A percentile compares a stretch with the other conserved stretches of the same genome.
Evolutionary conservation across 2,888 invertebrate genomes (phyloP).

Genomic region (Lymantria monacha): DNA sequence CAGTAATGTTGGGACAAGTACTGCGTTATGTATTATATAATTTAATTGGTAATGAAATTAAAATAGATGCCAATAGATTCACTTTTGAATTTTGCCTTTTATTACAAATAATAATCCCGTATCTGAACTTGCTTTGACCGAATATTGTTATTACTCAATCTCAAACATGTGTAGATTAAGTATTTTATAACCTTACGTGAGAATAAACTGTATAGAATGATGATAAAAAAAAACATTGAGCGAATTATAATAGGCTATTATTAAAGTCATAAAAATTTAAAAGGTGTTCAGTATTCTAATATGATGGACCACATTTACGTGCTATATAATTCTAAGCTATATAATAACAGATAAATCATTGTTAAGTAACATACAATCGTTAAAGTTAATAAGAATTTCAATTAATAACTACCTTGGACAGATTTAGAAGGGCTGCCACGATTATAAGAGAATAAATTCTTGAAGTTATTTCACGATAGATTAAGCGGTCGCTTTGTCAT

Average conservation of each 20-base stretch:
- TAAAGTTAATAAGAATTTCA: conserved; percentile 24
- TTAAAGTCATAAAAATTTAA: conserved; percentile 2
- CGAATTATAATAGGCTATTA: not conserved
- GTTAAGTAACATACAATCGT: conserved; percentile 21
- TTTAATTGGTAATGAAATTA: too few species aligned
- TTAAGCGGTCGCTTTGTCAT: conserved; percentile 26
- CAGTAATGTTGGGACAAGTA: too few species aligned
- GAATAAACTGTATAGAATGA: too few species aligned
- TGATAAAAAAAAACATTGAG: not conserved
- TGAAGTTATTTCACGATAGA: conserved; percentile 18
- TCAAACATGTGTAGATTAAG: too few species aligned
- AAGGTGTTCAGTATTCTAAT: conserved; percentile 1
- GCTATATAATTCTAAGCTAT: conserved; percentile 14
- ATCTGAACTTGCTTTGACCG: too few species aligned
- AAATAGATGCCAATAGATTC: too few species aligned
- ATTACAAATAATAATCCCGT: too few species aligned
- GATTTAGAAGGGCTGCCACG: conserved; percentile 47
- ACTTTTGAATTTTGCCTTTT: too few species aligned
- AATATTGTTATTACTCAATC: too few species aligned
- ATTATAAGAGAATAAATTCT: conserved; percentile 29
- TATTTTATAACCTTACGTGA: too few species aligned
- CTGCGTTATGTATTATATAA: too few species aligned
- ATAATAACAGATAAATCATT: conserved; percentile 27
- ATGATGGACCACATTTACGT: not conserved
- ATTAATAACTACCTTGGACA: conserved; percentile 48